Base-by-base conservation (phyloP, 2,797 vertebrate species). In the Cephalopachus bancanus region DNA sequence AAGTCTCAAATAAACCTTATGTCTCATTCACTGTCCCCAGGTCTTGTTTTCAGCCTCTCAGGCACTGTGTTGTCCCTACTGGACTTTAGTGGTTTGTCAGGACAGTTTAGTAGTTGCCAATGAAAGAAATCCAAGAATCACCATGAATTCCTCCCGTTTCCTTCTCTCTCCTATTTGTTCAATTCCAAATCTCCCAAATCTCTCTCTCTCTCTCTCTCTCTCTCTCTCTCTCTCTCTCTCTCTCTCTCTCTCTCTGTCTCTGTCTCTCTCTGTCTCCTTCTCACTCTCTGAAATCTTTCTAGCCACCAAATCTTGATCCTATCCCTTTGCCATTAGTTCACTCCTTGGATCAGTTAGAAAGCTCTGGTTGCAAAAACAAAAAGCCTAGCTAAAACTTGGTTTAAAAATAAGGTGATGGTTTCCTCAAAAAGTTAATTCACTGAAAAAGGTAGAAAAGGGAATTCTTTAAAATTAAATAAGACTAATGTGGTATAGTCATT, bases 401-500 rank as follows among this genome's bases (percentile, higher is more conserved):
- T 93, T 95, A 44, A 93, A 93, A 85, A 59, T 44, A 69, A 55
- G 24, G 30, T 33, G 59, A 81, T 22, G 3, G 7, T 90, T 89
- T 80, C 10, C 65, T 92, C 20, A 89, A 91, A 12, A 94, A 84
- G n/a, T 62, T 55, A 60, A 44, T 81, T 19, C 22, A 90, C 74
- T 74, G 86, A 44, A 71, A 74, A 89, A 89, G 22, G 37, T 30
- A 5, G 7, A 28, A 0, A 87, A 81, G 83, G 9, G 6, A 11
- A 55, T 55, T 80, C 94, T 79, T 80, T 33, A 49, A 76, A 44
- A 57, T 81, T 78, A 92, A 95, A 92, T 88, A 64, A 83, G 33
- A 69, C 17, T 37, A 60, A 71, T 3, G 4, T 37, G 15, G 71
- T 20, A 62, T 20, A 71, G 20, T 20, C n/a, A 37, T 37, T 20